Percentiles rank a stretch among this genome's conserved stretches.
Conservation (phyloP, 2,113 vertebrate species). For the Smithornis capensis region DNA sequence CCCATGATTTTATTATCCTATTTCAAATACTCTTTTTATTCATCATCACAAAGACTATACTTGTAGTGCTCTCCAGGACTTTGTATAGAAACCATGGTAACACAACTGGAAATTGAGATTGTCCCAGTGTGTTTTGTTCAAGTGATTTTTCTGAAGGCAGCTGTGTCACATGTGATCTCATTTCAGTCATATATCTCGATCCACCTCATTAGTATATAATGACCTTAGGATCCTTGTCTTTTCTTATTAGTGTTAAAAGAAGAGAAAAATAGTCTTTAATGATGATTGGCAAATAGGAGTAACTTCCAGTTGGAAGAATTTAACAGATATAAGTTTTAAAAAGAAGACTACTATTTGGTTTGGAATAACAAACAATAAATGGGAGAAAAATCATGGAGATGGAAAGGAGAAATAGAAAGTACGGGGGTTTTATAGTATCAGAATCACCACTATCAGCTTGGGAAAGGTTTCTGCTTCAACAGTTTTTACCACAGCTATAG, state of each 20-base stretch:
- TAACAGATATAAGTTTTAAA: background rate
- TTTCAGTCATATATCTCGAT: slow-evolving; percentile 39
- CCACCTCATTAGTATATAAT: slow-evolving; percentile 27
- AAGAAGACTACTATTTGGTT: background rate
- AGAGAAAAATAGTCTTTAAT: background rate
- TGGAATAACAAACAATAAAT: background rate
- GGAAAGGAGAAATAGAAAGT: background rate
- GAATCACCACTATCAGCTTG: background rate
- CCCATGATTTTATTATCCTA: slow-evolving; percentile 63
- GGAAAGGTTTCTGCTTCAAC: background rate
- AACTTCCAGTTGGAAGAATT: background rate
- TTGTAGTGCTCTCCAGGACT: slow-evolving; percentile 56
- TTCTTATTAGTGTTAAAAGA: slow-evolving; percentile 19
- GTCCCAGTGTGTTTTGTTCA: slow-evolving; percentile 46
- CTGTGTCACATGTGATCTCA: slow-evolving; percentile 2
- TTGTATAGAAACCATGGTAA: slow-evolving; percentile 78
- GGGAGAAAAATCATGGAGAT: background rate
- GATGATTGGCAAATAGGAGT: background rate
- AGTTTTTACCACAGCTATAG: background rate
- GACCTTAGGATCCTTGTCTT: slow-evolving; percentile 15
- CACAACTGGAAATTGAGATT: slow-evolving; percentile 65
- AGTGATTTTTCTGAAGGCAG: slow-evolving; percentile 9
- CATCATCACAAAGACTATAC: slow-evolving; percentile 58
- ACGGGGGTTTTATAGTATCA: background rate
- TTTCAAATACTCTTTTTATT: slow-evolving; percentile 63